Conservation (phyloP, 2,797 vertebrate species). For the Sebastes flavidus region DNA sequence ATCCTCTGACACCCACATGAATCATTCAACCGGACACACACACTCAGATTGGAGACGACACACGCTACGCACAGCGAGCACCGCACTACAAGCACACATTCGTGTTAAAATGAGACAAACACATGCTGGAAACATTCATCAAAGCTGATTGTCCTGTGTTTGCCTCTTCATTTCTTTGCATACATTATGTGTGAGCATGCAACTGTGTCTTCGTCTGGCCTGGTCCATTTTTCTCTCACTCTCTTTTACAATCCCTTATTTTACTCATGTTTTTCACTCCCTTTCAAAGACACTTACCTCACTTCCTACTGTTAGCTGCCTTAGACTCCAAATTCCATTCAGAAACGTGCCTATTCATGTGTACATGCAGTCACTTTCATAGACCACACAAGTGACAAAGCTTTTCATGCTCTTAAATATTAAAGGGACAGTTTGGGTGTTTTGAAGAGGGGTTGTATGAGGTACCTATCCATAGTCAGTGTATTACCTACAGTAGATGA, state of each 20-base stretch:
- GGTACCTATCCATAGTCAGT: neutral
- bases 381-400: neutral
- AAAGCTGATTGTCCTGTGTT: slow-evolving; percentile 22
- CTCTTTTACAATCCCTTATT: neutral
- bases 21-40: slow-evolving; percentile 3
- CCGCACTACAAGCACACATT: slow-evolving; percentile 3
- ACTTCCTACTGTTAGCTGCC: neutral
- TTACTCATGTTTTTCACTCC: neutral
- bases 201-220: neutral
- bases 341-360: neutral
- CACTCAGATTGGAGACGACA: neutral
- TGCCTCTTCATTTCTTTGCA: neutral
- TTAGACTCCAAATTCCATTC: neutral
- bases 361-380: neutral
- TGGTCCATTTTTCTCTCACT: neutral
- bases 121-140: slow-evolving; percentile 33
- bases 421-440: neutral
- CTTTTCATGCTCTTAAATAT: neutral
- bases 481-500: neutral
- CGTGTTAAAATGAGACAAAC: slow-evolving; percentile 6
- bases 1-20: neutral
- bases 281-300: neutral
- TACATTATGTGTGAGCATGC: neutral
- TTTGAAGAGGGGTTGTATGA: neutral
- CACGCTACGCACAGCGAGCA: neutral